Evolutionary conservation across 2,888 invertebrate species (phyloP), one percentile per base, ranked within the genome.

Genomic region (Trissoscelio sp.): DNA sequence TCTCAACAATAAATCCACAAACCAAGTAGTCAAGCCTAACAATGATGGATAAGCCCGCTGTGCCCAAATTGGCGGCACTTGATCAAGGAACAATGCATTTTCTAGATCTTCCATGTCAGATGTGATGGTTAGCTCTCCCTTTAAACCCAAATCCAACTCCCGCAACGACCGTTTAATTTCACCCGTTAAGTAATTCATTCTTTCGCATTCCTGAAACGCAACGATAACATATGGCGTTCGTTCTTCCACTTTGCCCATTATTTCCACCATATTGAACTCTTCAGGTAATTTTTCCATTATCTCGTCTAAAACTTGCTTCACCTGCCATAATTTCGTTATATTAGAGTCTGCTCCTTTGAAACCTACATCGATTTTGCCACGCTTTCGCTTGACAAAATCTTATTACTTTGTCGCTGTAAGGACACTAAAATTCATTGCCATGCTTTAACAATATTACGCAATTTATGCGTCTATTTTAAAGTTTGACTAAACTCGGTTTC

Each of bases 181-280:
- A 1, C 95, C 95, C 0, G 97, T 98, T 34, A 99, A 93, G 85
- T 95, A 94, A 92, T 99, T 99, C 98, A 99, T 98, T 55, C 98
- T 93, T 91, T 99, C 98, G 88, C 98, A 98, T 92, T 99, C 98
- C 90, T 98, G 97, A 88, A 97, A 97, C 0, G 97, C 97, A 0
- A 99, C 98, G 70, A 98, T 98, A 0, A 98, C 97, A 89, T 98
- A 99, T 0, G 99, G 99, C 0, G 98, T 98, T 66, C 98, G 93
- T 89, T 99, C 98, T 90, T 99, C 98, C 2, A 97, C 97, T 91
- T 98, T 98, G 1, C 96, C 97, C 95, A 97, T 97, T 81, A 99
- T 96, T 91, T 99, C 99, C 0, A 93, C 91, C 97, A 99, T 98
- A 90, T 98, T 98, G 89, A 99, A 99, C 89, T 98, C 97, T 88